These are phyloP conservation scores for Cichlasoma orientale DNA, from an alignment of 2,797 vertebrate genomes.

Conservation along the genomic window DNA sequence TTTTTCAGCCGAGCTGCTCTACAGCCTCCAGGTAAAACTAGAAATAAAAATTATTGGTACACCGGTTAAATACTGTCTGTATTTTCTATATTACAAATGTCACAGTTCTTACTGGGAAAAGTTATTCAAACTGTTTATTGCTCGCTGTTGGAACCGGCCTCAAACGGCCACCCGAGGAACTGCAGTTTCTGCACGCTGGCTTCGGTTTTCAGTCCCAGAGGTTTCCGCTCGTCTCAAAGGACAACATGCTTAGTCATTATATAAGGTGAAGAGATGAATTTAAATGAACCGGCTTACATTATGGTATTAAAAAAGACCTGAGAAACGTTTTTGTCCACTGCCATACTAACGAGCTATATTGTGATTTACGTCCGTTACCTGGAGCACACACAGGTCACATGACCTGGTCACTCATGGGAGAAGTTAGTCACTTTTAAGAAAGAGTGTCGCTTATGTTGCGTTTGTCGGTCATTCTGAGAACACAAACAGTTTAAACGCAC, in stretches of 20 bases:
- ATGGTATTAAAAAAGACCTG: neutral
- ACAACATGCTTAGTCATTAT: too few species aligned
- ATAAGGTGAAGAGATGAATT: neutral
- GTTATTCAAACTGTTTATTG: neutral
- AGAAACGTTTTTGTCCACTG: too few species aligned
- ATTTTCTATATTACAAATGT: neutral
- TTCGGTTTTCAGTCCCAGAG: too few species aligned
- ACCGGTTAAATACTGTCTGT: neutral
- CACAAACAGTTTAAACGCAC: neutral
- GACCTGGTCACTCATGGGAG: neutral
- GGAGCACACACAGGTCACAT: neutral
- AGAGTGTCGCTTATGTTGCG: neutral
- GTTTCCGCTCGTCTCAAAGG: too few species aligned
- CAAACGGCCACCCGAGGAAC: too few species aligned
- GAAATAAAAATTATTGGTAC: neutral
- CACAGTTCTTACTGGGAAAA: neutral
- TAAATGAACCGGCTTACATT: neutral
- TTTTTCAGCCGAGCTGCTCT: too few species aligned
- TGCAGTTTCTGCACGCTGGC: too few species aligned
- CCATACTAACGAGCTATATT: neutral
- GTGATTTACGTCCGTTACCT: neutral
- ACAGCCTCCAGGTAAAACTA: too few species aligned
- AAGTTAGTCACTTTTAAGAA: neutral
- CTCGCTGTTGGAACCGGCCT: too few species aligned
- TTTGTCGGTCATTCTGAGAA: neutral